Conservation (phyloP, 2,888 invertebrate genomes). For the Brachyptera putata region DNA sequence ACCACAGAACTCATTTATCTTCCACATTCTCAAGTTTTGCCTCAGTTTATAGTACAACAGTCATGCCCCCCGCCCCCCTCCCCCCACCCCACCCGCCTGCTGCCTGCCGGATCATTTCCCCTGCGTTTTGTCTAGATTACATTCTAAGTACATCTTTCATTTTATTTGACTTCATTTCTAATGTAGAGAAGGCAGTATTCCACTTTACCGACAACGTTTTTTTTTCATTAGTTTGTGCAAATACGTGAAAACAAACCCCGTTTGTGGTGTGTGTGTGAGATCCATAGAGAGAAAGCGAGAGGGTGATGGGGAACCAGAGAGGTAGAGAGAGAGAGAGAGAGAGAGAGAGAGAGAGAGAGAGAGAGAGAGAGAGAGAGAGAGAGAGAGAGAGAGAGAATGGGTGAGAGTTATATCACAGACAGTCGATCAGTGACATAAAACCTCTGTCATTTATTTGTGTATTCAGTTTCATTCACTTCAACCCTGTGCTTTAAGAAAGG, state of each 20-base stretch:
- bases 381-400: too few relatives aligned
- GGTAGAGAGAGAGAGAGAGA: too few relatives aligned
- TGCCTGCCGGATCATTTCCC: background rate
- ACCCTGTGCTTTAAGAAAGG: too few relatives aligned
- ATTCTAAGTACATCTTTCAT: conserved; percentile 3
- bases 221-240: background rate
- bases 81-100: background rate
- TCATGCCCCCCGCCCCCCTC: background rate
- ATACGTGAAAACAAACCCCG: background rate
- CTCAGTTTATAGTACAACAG: background rate
- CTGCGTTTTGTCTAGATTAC: conserved; percentile 8
- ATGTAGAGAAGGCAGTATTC: background rate
- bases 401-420: too few relatives aligned
- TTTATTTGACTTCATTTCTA: background rate
- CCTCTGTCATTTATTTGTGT: too few relatives aligned
- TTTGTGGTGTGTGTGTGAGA: too few relatives aligned
- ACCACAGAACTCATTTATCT: background rate
- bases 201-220: background rate
- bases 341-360: too few relatives aligned
- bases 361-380: too few relatives aligned
- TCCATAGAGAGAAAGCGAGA: too few relatives aligned
- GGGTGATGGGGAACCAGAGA: too few relatives aligned
- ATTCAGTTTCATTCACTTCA: too few relatives aligned
- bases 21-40: background rate
- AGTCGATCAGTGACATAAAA: too few relatives aligned